Percentiles rank a stretch among this genome's conserved stretches.
Conservation (phyloP, 2,797 vertebrate genomes). For the Borostomias antarcticus region DNA sequence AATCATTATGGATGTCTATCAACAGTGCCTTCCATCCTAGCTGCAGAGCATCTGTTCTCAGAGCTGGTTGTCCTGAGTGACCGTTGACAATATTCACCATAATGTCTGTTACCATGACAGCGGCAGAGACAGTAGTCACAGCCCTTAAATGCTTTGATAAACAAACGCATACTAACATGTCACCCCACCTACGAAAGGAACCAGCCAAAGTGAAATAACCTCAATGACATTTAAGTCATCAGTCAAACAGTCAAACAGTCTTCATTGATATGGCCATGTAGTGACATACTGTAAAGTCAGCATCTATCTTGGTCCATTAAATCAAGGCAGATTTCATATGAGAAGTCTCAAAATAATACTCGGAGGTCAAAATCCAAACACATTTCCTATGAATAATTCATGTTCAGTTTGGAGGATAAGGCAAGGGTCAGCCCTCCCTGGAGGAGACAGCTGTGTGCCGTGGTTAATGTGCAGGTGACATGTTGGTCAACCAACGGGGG, state of each 20-base stretch:
- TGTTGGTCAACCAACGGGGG: not conserved
- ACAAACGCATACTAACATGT: not conserved
- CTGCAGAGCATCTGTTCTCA: not conserved
- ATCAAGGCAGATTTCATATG: slow-evolving; percentile 56
- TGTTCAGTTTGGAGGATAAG: slow-evolving; percentile 43
- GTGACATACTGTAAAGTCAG: slow-evolving; percentile 42
- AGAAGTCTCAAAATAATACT: slow-evolving; percentile 44
- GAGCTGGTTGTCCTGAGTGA: slow-evolving; percentile 17
- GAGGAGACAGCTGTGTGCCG: slow-evolving; percentile 40
- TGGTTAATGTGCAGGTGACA: slow-evolving; percentile 10
- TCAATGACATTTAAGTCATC: slow-evolving; percentile 1
- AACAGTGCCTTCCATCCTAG: not conserved
- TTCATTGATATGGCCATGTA: slow-evolving; percentile 41
- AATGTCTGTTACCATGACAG: slow-evolving; percentile 58
- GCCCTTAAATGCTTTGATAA: slow-evolving; percentile 22
- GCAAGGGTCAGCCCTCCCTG: slow-evolving; percentile 35
- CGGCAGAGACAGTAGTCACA: not conserved
- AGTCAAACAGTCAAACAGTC: no score
- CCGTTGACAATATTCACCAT: slow-evolving; percentile 32
- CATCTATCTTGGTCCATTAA: slow-evolving; percentile 61
- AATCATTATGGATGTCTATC: not conserved
- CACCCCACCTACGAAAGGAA: not conserved
- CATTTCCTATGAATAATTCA: slow-evolving; percentile 62
- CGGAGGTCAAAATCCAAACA: slow-evolving; percentile 51
- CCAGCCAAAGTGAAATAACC: not conserved